Evolutionary conservation across 2,113 vertebrate genomes (phyloP).

Genomic region (Thalassoma bifasciatum): DNA sequence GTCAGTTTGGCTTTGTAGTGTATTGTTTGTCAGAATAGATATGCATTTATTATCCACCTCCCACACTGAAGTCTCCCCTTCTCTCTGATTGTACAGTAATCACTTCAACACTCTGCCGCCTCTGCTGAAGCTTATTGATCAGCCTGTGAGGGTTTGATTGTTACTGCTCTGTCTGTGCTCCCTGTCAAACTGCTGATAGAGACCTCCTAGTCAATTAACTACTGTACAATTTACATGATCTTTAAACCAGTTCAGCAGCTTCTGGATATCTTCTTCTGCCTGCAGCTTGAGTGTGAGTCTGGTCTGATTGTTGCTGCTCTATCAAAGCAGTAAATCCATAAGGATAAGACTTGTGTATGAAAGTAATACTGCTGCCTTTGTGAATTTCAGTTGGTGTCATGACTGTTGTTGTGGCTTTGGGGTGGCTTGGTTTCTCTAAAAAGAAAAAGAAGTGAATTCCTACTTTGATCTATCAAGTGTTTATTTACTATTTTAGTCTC

Average conservation of each 20-base stretch:
- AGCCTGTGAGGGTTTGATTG: constrained; percentile 13
- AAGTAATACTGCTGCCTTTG: neutral
- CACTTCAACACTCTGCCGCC: constrained; percentile 3
- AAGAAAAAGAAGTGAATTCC: neutral
- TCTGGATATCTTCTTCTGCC: neutral
- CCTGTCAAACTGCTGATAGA: neutral
- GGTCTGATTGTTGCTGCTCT: neutral
- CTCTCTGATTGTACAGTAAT: constrained; percentile 14
- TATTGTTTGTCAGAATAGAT: neutral
- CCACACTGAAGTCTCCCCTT: constrained; percentile 10
- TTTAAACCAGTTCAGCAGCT: neutral
- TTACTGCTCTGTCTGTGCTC: constrained; percentile 1
- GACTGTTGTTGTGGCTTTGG: neutral
- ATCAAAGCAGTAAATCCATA: neutral
- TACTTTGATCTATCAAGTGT: neutral
- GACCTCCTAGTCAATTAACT: neutral
- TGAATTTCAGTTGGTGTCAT: neutral
- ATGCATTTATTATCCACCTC: constrained; percentile 19
- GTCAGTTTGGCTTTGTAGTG: neutral
- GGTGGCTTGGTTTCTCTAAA: neutral
- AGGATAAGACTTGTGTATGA: neutral
- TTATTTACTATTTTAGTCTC: constrained; percentile 51
- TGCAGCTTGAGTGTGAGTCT: neutral
- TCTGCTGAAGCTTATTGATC: constrained; percentile 25
- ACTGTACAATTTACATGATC: neutral